Percentiles rank a stretch among this genome's conserved stretches.
These are phyloP conservation scores for Agrypnia vestita DNA, from an alignment of 1,140 invertebrate species.

Conservation along the genomic window DNA sequence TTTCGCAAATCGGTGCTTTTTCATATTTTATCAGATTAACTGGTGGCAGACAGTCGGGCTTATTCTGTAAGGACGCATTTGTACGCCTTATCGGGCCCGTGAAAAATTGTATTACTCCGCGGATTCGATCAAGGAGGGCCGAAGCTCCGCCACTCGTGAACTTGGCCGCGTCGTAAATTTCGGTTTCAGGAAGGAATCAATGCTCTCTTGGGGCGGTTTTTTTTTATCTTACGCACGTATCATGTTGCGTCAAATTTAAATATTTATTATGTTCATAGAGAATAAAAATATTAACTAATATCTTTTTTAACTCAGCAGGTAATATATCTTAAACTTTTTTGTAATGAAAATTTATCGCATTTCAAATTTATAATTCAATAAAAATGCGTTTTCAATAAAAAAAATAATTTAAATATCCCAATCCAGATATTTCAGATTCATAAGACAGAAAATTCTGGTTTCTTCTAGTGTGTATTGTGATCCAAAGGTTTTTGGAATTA, in stretches of 20 bases:
- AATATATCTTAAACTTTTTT: too few relatives aligned
- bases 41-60: conserved; percentile 50
- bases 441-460: too few relatives aligned
- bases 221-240: conserved; percentile 16
- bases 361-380: too few relatives aligned
- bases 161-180: conserved; percentile 13
- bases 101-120: conserved; percentile 36
- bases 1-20: conserved; percentile 59
- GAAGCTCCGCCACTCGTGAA: background rate
- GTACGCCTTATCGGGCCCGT: conserved; percentile 42
- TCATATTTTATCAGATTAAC: conserved; percentile 58
- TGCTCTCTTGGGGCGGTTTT: conserved; percentile 16
- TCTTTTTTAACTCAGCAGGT: too few relatives aligned
- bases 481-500: too few relatives aligned
- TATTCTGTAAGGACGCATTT: conserved; percentile 44
- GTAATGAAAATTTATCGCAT: too few relatives aligned
- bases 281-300: too few relatives aligned
- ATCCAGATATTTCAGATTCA: too few relatives aligned
- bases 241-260: background rate
- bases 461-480: too few relatives aligned
- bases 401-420: too few relatives aligned
- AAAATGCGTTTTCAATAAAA: too few relatives aligned
- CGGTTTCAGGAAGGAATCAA: conserved; percentile 13
- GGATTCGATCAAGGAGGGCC: conserved; percentile 9
- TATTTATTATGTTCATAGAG: too few relatives aligned